A percentile compares a stretch with the other conserved stretches of the same genome.
Evolutionary conservation across 2,797 vertebrate genomes (phyloP).

Genomic region (Taeniopygia guttata): DNA sequence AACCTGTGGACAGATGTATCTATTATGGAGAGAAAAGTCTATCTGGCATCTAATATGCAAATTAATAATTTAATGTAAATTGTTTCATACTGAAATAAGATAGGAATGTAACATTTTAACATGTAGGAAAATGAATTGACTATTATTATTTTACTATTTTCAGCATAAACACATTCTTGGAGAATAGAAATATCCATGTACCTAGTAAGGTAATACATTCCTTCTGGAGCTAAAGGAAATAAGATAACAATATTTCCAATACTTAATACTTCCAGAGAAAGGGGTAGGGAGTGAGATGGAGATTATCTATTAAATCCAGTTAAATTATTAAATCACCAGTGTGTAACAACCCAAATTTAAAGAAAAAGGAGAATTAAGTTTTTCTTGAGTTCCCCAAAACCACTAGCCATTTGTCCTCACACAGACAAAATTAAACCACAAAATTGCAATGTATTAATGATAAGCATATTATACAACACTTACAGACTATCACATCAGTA

Average conservation of each 20-base stretch:
- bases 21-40: background rate
- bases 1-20: background rate
- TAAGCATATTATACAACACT: background rate
- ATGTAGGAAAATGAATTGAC: background rate
- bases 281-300: fast-evolving
- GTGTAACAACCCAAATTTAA: background rate
- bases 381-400: background rate
- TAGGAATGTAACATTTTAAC: background rate
- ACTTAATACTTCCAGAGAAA: background rate
- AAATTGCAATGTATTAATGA: background rate
- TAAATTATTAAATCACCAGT: background rate
- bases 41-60: background rate
- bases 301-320: background rate
- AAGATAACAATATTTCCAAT: background rate
- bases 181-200: background rate
- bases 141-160: background rate
- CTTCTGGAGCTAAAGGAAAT: background rate
- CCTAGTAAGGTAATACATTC: background rate
- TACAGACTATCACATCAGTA: background rate
- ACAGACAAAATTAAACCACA: background rate
- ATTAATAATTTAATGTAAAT: background rate
- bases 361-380: background rate
- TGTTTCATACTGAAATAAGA: background rate
- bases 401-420: background rate
- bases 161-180: background rate